Conservation (phyloP, 2,888 invertebrate genomes). For the Phania funesta region DNA sequence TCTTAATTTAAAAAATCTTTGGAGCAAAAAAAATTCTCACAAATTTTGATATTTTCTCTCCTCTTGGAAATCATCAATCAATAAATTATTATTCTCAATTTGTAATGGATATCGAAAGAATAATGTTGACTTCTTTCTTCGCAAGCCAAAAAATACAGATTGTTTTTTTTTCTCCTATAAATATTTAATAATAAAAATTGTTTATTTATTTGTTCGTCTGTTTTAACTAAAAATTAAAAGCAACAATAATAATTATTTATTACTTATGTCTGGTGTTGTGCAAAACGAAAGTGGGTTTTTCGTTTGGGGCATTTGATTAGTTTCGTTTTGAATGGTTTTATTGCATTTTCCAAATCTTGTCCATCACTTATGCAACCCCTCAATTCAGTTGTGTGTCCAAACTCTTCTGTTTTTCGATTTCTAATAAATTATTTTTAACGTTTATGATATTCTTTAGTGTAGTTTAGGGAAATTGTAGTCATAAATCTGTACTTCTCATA, state of each 20-base stretch:
- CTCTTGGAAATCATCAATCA: too few species aligned
- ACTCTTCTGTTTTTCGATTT: neutral
- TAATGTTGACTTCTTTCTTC: too few species aligned
- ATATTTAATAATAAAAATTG: neutral
- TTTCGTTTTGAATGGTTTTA: too few species aligned
- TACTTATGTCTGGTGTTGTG: neutral
- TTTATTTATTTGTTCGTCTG: neutral
- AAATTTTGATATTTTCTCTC: too few species aligned
- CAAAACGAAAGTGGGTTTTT: neutral
- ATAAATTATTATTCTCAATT: too few species aligned
- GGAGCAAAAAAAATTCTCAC: too few species aligned
- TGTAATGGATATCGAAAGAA: too few species aligned
- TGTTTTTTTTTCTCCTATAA: neutral
- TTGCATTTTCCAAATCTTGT: too few species aligned
- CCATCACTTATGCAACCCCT: too few species aligned
- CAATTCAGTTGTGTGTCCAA: too few species aligned
- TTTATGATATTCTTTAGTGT: conserved; percentile 13
- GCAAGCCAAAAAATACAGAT: neutral
- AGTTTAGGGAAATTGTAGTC: conserved; percentile 36
- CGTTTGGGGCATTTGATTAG: too few species aligned
- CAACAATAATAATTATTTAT: neutral
- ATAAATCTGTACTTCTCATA: conserved; percentile 33
- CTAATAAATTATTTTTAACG: conserved; percentile 12
- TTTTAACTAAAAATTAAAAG: neutral
- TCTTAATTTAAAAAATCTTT: too few species aligned